Percentiles rank a stretch among this genome's conserved stretches.
These are phyloP conservation scores for Eupleurogrammus muticus DNA, from an alignment of 2,797 vertebrate genomes.

Conservation along the genomic window DNA sequence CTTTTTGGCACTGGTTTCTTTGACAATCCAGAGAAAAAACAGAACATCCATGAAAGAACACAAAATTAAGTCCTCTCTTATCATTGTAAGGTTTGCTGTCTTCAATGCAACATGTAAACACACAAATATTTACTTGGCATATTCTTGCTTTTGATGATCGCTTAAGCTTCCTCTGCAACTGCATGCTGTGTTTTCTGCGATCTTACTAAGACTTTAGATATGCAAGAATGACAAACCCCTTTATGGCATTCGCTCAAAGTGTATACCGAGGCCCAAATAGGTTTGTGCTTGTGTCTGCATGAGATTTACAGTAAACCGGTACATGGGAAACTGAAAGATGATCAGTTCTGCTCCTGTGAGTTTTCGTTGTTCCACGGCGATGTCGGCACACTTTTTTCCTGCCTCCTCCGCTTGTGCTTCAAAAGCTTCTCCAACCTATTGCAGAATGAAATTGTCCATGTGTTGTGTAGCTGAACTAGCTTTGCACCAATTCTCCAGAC, in stretches of 20 bases:
- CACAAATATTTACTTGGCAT: constrained; percentile 30
- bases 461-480: constrained; percentile 16
- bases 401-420: constrained; percentile 3
- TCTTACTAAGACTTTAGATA: constrained; percentile 42
- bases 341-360: too few relatives aligned
- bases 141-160: constrained; percentile 34
- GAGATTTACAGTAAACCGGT: too few relatives aligned
- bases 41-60: constrained; percentile 17
- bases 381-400: too few relatives aligned
- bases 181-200: constrained; percentile 52
- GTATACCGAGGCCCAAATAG: constrained; percentile 30
- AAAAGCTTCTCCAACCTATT: constrained; percentile 13
- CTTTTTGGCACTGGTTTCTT: not conserved
- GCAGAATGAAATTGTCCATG: constrained; percentile 19
- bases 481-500: constrained; percentile 18
- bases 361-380: too few relatives aligned
- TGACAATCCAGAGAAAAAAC: not conserved
- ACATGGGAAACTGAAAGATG: too few relatives aligned
- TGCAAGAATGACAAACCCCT: constrained; percentile 27
- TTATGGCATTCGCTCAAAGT: constrained; percentile 28
- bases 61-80: constrained; percentile 1
- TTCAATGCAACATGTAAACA: constrained; percentile 29
- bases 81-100: constrained; percentile 28
- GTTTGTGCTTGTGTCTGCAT: constrained; percentile 7
- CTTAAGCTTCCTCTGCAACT: constrained; percentile 38